A percentile compares a stretch with the other conserved stretches of the same genome.
These are phyloP conservation scores for Himalopsyche anomala DNA, from an alignment of 2,888 invertebrate species.

Conservation along the genomic window DNA sequence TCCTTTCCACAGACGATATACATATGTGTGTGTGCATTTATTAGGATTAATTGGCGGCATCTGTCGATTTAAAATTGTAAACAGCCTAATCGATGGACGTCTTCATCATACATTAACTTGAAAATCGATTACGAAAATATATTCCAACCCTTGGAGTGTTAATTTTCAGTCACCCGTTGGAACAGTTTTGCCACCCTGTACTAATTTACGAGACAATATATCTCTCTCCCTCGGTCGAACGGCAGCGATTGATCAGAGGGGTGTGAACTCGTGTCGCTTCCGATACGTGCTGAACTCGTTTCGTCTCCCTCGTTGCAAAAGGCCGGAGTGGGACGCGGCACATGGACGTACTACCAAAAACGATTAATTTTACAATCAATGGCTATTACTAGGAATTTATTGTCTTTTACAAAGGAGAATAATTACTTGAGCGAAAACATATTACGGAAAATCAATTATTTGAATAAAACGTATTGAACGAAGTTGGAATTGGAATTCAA, in stretches of 20 bases:
- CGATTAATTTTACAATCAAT: conserved; percentile 35
- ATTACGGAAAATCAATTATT: conserved; percentile 41
- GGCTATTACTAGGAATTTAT: conserved; percentile 25
- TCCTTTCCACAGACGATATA: no score
- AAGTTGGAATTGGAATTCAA: not conserved
- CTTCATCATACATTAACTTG: no score
- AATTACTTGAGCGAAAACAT: conserved; percentile 32
- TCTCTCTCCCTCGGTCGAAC: conserved; percentile 12
- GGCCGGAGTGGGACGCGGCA: not conserved
- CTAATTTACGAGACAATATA: conserved; percentile 40
- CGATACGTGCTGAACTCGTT: not conserved
- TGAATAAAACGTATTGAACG: conserved; percentile 1
- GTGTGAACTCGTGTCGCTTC: conserved; percentile 2
- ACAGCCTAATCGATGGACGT: no score
- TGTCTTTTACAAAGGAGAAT: conserved; percentile 20
- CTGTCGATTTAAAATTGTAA: no score
- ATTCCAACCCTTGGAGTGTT: not conserved
- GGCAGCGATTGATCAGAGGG: conserved; percentile 25
- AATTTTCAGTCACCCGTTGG: not conserved
- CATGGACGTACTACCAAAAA: not conserved
- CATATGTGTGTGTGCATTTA: no score
- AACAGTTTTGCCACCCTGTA: conserved; percentile 22
- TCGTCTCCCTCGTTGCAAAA: not conserved
- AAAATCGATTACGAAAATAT: no score
- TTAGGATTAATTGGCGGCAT: no score